Evolutionary conservation across 1,140 invertebrate genomes (phyloP), one percentile per base, ranked within the genome.

Genomic region (Drosophila jambulina): DNA sequence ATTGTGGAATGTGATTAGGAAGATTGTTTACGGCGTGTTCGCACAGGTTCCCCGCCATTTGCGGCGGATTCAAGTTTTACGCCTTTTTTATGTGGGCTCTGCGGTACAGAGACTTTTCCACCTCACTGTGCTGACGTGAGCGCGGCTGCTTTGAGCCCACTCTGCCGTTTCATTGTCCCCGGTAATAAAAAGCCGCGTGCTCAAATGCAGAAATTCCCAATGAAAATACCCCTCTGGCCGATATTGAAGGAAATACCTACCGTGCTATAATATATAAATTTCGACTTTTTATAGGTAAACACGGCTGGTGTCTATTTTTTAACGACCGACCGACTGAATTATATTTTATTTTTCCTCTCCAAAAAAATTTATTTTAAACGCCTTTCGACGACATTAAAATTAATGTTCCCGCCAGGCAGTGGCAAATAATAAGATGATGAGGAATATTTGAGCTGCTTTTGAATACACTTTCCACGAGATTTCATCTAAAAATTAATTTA

Each of bases 251-350:
- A 58, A 49, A 48, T 72, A 40, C 68, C 51, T 59, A 32, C 54
- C 43, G 6, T 36, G 19, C 54, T 72, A 13, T 7, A 36, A 29
- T 53, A 36, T 54, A 34, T 34, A 23, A 4, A 23, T 45, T 46
- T 43, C 21, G 13, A 42, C 17, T 53, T 58, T 72, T 71, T 72
- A 72, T 72, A 42, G 69, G 68, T 72, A 72, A 72, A 72, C 69
- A 49, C 69, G 67, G 69, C 69, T 72, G 69, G 69, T 71, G 69
- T 72, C 69, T 72, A 71, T 71, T 72, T 72, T 72, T 72, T 72
- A 72, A 72, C 53, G 69, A 72, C 67, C 53, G 21, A 45, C 34
- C 53, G 27, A 59, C 45, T 59, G 45, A 72, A 72, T 72, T 71
- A 72, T 72, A 72, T 71, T 72, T 72, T 72, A 71, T 72, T 49